Evolutionary conservation across 2,113 vertebrate species (phyloP).

Genomic region (Halcyon senegalensis): DNA sequence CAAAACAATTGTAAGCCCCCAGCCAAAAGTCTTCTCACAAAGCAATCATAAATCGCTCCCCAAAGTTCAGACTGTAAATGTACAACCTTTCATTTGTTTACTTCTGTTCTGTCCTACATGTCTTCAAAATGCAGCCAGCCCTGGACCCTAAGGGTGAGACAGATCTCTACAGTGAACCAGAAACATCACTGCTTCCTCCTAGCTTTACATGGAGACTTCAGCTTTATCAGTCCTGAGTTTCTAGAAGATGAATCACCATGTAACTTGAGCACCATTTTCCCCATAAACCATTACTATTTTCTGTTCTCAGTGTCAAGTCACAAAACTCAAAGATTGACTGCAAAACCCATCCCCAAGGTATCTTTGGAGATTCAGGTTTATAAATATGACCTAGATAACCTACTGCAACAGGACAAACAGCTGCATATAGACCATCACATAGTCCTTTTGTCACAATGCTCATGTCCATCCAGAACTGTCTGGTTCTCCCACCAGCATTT

Average conservation of each 20-base stretch:
- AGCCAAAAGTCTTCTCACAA: background rate
- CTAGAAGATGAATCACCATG: background rate
- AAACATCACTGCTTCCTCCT: background rate
- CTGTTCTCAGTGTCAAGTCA: background rate
- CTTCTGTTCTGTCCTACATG: background rate
- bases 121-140: background rate
- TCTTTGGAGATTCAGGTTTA: background rate
- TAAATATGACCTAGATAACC: background rate
- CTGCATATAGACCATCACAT: background rate
- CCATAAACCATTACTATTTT: background rate
- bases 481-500: background rate
- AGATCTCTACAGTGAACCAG: background rate
- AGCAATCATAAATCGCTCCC: background rate
- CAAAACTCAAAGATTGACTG: background rate
- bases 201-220: background rate
- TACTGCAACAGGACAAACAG: background rate
- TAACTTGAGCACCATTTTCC: background rate
- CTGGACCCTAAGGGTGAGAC: background rate
- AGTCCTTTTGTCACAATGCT: background rate
- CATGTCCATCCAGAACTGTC: background rate
- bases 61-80: background rate
- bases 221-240: background rate
- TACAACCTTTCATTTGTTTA: background rate
- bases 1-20: background rate
- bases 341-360: background rate